A percentile compares a stretch with the other conserved stretches of the same genome.
Conservation (phyloP, 2,797 vertebrate genomes). For the Labeo calbasu region DNA sequence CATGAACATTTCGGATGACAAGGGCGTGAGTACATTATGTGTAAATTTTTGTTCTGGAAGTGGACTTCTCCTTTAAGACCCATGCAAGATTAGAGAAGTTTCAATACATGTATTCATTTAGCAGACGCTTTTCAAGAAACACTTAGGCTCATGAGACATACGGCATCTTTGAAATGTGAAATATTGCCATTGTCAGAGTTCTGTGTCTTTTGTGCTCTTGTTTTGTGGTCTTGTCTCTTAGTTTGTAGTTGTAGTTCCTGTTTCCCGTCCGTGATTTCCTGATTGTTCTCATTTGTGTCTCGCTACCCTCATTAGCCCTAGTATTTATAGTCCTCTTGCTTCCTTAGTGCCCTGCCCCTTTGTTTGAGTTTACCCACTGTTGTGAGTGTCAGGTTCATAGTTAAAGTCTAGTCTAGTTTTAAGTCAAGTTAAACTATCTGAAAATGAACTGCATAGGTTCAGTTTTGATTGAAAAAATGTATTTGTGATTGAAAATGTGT, state of each 20-base stretch:
- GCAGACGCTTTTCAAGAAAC: neutral
- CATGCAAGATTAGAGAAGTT: neutral
- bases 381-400: neutral
- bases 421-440: neutral
- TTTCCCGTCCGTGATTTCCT: neutral
- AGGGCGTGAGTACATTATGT: too few relatives aligned
- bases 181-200: neutral
- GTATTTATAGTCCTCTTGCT: constrained; percentile 1
- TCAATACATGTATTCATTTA: neutral
- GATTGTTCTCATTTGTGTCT: neutral
- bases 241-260: neutral
- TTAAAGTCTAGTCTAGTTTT: neutral
- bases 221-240: neutral
- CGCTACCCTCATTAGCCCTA: neutral
- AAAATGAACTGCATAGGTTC: neutral
- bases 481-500: neutral
- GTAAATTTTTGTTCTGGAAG: too few relatives aligned
- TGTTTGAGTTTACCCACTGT: neutral
- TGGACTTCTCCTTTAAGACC: neutral
- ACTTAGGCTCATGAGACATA: neutral
- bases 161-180: neutral
- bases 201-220: neutral
- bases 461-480: neutral
- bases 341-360: neutral
- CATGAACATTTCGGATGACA: too few relatives aligned